Evolutionary conservation across 1,140 invertebrate genomes (phyloP), one percentile per base, ranked within the genome.

Genomic region (Centruroides vittatus): DNA sequence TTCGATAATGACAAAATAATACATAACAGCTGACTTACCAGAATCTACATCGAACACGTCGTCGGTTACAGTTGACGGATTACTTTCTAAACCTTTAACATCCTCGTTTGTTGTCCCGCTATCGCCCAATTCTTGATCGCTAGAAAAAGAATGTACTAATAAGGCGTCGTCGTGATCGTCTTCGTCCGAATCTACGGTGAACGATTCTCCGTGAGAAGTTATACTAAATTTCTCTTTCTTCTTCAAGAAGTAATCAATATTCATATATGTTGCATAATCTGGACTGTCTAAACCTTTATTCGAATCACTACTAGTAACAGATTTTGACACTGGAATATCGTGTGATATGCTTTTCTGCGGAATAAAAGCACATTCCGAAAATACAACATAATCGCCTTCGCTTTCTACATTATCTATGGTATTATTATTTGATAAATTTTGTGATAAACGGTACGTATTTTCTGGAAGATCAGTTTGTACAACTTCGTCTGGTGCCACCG

Each of bases 221-320:
- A 63, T 64, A 47, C 47, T 61, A 36, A 46, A 48, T 47, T 50
- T 48, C 2, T 23, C 60, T 52, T 63, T 62, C 47, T 74, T 88
- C 84, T 86, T 80, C 70, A 90, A 82, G 69, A 90, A 90, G 73
- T 89, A 90, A 71, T 90, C 86, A 75, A 90, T 90, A 73, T 91
- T 90, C 71, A 90, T 87, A 75, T 90, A 91, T 75, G 89, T 91
- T n/a, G 70, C 58, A 61, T 62, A 66, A 11, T 62, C 61, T 13
- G 65, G 64, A 55, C 59, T 63, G 34, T 67, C 62, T 5, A 35
- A 13, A 35, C 11, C 57, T 57, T 65, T 60, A 13, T 23, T 23
- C 5, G 8, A 5, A 53, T 41, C 41, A 41, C 41, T 3, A 41
- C 8, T 41, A 41, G 41, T 41, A 41, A 41, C 41, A 41, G 41